phyloP scores from a whole-genome alignment of 1,140 invertebrate genomes.

The Polyergus mexicanus region DNA sequence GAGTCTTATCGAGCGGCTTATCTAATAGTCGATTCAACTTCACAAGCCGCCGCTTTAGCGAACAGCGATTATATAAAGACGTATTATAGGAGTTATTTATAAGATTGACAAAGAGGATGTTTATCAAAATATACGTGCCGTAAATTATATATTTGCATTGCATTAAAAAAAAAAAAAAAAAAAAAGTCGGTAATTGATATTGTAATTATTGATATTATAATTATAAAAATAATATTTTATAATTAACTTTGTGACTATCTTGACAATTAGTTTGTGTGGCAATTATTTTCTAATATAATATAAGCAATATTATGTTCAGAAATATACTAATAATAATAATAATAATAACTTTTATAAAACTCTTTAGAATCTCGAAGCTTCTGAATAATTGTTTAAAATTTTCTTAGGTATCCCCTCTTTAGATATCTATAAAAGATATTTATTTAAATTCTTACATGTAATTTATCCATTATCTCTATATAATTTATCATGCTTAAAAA shows the following conservation, averaged over 20 bases:
- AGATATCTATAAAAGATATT: not conserved
- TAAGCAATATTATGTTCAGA: too few species aligned
- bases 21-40: slow-evolving; percentile 24
- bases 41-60: not conserved
- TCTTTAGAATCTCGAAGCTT: too few species aligned
- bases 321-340: too few species aligned
- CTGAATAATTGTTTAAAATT: too few species aligned
- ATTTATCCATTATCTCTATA: not conserved
- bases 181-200: too few species aligned
- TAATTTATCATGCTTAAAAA: not conserved
- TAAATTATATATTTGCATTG: not conserved
- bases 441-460: not conserved
- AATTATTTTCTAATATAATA: too few species aligned
- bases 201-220: too few species aligned
- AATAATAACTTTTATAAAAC: too few species aligned
- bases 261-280: too few species aligned
- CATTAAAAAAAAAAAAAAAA: not conserved
- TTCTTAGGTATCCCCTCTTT: too few species aligned
- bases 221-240: too few species aligned
- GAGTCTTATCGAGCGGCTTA: slow-evolving; percentile 11
- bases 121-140: not conserved
- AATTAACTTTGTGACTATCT: too few species aligned
- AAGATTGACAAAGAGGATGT: not conserved
- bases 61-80: not conserved
- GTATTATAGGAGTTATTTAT: not conserved